Evolutionary conservation across 1,140 invertebrate species (phyloP).

Genomic region (Tyrophagus putrescentiae): DNA sequence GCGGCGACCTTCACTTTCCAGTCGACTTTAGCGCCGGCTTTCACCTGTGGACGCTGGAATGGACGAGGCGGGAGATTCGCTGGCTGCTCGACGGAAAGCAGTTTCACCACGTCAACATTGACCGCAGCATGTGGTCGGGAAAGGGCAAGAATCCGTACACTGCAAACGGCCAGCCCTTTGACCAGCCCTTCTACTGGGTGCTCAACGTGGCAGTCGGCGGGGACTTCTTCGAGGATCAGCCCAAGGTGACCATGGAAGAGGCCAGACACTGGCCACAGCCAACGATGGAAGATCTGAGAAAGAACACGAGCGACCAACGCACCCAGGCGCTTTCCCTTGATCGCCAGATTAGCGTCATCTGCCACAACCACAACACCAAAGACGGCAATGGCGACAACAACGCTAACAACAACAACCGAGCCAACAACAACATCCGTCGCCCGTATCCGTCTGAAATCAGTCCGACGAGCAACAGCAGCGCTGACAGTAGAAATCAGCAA

Average conservation of each 20-base stretch:
- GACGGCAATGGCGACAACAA: no score
- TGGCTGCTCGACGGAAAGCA: constrained; percentile 24
- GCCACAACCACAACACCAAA: no score
- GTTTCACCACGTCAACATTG: neutral
- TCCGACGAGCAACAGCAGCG: no score
- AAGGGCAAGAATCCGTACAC: neutral
- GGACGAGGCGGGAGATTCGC: constrained; percentile 30
- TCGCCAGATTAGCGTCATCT: no score
- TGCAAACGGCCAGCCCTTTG: constrained; percentile 15
- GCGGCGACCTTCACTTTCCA: neutral
- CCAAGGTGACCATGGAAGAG: neutral
- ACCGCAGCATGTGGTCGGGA: neutral
- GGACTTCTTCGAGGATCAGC: neutral
- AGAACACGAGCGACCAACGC: no score
- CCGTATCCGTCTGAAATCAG: no score
- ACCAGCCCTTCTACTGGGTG: constrained; percentile 27
- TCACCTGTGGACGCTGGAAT: constrained; percentile 30
- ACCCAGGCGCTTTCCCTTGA: no score
- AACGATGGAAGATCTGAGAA: no score
- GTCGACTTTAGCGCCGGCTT: constrained; percentile 26
- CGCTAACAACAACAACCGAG: no score
- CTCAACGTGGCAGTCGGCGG: constrained; percentile 21
- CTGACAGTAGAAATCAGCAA: no score
- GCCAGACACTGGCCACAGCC: neutral
- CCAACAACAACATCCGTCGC: no score